Conservation (phyloP, 2,113 vertebrate genomes). For the Lichenostomus cassidix region DNA sequence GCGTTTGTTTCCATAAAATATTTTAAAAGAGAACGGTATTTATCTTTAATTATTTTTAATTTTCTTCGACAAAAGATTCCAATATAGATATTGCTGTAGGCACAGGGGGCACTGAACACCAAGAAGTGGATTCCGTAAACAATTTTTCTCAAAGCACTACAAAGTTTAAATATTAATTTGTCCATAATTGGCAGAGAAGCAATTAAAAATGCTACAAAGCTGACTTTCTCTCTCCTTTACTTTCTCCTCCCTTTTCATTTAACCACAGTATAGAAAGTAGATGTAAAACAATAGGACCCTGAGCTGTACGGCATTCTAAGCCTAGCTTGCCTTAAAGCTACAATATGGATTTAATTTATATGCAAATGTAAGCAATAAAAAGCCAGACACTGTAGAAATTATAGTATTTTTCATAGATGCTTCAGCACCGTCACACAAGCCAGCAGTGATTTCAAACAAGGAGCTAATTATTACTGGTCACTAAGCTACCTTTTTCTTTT, state of each 20-base stretch:
- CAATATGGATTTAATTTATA: slow-evolving; percentile 99
- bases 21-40: slow-evolving; percentile 32
- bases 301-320: slow-evolving; percentile 85
- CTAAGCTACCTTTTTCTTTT: slow-evolving; percentile 69
- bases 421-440: slow-evolving; percentile 60
- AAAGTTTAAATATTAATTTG: slow-evolving; percentile 84
- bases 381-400: slow-evolving; percentile 92
- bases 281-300: slow-evolving; percentile 91
- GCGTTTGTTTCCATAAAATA: neutral
- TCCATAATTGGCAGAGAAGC: slow-evolving; percentile 77
- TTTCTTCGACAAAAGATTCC: slow-evolving; percentile 57
- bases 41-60: slow-evolving; percentile 64
- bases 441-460: slow-evolving; percentile 68
- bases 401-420: slow-evolving; percentile 79
- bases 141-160: slow-evolving; percentile 69
- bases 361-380: slow-evolving; percentile 98
- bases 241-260: slow-evolving; percentile 79
- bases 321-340: slow-evolving; percentile 92
- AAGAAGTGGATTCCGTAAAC: slow-evolving; percentile 65
- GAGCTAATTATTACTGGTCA: slow-evolving; percentile 78
- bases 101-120: slow-evolving; percentile 13
- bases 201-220: slow-evolving; percentile 81
- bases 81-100: slow-evolving; percentile 51
- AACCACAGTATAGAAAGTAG: slow-evolving; percentile 79
- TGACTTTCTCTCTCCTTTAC: slow-evolving; percentile 76